Percentiles rank a stretch among this genome's conserved stretches.
These are phyloP conservation scores for Prionailurus viverrinus DNA, from an alignment of 2,113 vertebrate species.

Conservation along the genomic window DNA sequence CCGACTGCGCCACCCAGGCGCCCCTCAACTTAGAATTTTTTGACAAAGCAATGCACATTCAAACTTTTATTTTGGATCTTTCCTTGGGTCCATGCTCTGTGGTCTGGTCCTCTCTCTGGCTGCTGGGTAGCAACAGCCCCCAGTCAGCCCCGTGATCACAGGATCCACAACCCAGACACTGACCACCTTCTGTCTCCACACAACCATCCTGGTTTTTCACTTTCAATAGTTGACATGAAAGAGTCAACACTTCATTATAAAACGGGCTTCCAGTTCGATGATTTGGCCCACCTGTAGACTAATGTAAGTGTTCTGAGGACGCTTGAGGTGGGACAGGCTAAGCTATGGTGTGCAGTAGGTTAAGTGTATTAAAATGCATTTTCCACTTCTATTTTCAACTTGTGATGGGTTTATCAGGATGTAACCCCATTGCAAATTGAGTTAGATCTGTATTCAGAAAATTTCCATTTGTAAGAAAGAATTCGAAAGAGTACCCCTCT, in stretches of 20 bases:
- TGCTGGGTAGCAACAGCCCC: neutral
- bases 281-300: neutral
- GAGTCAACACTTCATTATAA: neutral
- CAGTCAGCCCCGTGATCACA: neutral
- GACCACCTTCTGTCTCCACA: neutral
- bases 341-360: neutral
- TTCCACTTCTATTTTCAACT: neutral
- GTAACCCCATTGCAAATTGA: neutral
- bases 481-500: neutral
- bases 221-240: neutral
- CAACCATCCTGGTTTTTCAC: neutral
- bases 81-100: neutral
- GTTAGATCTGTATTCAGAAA: neutral
- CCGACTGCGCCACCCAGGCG: too few species aligned
- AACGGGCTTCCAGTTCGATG: neutral
- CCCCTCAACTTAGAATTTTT: neutral
- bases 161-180: too few species aligned
- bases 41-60: neutral
- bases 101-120: neutral
- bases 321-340: neutral
- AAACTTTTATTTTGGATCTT: neutral
- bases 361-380: neutral
- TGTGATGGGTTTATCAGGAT: neutral
- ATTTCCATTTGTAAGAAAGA: neutral
- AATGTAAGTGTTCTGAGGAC: neutral